Evolutionary conservation across 64 coral and sea anemone genomes (phyloP).

Genomic region (Anthopleura sola): DNA sequence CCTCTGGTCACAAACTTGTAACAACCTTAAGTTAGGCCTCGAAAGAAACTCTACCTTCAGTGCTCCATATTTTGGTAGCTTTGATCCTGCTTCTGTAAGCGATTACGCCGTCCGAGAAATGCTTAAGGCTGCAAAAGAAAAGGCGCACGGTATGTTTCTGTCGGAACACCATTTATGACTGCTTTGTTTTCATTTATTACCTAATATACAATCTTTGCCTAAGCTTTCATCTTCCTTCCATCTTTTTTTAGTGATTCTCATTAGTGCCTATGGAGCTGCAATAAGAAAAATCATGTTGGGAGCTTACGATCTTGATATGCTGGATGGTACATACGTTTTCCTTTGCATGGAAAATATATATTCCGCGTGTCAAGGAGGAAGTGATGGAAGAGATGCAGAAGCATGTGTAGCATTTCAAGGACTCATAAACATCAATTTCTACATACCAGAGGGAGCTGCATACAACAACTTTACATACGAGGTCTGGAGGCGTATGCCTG

Average conservation of each 20-base stretch:
- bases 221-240: background rate
- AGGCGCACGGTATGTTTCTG: constrained; percentile 47
- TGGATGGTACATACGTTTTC: constrained; percentile 60
- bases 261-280: constrained; percentile 41
- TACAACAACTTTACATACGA: constrained; percentile 50
- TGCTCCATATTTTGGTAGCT: constrained; percentile 69
- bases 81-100: constrained; percentile 28
- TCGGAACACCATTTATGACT: background rate
- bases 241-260: constrained; percentile 69
- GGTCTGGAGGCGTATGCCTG: constrained; percentile 69
- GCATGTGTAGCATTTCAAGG: constrained; percentile 77
- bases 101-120: constrained; percentile 33
- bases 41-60: constrained; percentile 7
- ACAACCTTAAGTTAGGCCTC: constrained; percentile 40
- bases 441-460: constrained; percentile 38
- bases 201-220: background rate
- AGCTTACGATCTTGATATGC: constrained; percentile 51
- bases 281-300: constrained; percentile 47
- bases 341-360: constrained; percentile 20
- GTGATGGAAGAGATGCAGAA: constrained; percentile 37
- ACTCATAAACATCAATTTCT: constrained; percentile 62
- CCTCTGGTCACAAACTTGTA: constrained; percentile 38
- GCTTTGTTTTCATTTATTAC: background rate
- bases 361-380: constrained; percentile 18
- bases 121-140: constrained; percentile 30